Conservation (phyloP, 2,797 vertebrate species). For the Gallinago nigripennis region DNA sequence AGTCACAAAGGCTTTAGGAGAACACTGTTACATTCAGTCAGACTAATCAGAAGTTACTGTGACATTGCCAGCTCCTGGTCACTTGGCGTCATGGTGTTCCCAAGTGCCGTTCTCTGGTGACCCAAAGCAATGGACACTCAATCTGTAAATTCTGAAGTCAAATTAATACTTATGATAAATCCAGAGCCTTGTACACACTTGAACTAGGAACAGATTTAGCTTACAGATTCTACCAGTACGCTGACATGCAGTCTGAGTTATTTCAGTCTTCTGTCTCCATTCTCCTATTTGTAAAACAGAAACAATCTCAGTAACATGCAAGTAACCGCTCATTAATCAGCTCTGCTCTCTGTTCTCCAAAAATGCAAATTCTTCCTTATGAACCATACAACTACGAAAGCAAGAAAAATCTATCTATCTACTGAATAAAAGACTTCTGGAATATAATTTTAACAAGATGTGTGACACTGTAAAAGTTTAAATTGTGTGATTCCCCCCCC, state of each 20-base stretch:
- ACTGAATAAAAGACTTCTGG: not conserved
- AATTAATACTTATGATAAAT: not conserved
- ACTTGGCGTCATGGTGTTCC: not conserved
- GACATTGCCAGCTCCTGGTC: not conserved
- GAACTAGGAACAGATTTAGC: not conserved
- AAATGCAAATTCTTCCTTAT: not conserved
- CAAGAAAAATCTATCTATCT: not conserved
- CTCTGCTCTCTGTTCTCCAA: not conserved
- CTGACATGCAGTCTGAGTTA: not conserved
- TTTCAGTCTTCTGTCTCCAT: not conserved
- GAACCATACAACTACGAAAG: not conserved
- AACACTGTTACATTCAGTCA: not conserved
- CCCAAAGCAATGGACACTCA: not conserved
- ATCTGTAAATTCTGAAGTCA: not conserved
- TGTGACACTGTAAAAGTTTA: not conserved
- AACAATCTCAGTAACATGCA: not conserved
- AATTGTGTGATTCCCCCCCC: not conserved
- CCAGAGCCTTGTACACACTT: not conserved
- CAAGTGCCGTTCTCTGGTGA: not conserved
- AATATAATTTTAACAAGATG: not conserved
- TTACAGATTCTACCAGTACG: not conserved
- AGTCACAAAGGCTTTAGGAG: not conserved
- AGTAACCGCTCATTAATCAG: not conserved
- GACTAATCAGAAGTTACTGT: not conserved
- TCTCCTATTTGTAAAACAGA: not conserved